Base-by-base conservation (phyloP, 30 jellyfish, hydroid and myxozoan genomes). In the Aurelia aurita complex sp. Pacific region DNA sequence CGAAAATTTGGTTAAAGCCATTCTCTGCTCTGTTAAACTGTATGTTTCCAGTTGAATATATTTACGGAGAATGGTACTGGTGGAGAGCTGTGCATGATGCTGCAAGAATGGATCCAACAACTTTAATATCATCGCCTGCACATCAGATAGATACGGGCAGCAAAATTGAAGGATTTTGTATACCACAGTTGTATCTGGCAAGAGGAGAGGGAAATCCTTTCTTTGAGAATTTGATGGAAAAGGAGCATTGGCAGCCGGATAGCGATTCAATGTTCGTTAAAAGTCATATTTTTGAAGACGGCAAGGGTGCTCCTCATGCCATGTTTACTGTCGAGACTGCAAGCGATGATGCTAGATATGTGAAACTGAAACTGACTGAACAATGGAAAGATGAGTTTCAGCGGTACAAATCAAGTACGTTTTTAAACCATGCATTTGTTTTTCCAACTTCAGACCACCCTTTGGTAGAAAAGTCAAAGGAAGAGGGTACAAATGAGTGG, bases 81-180 rank as follows among this genome's bases (percentile, higher is more conserved):
- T 79, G 80, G 80, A 64, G 50, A 10, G 70, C 80, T 18, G 61
- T 57, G 50, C 61, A 46, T 9, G 72, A 64, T 33, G 59, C 68
- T 3, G 33, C 19, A 23, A 69, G 62, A 29, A 79, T 23, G 35
- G 43, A 60, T 2, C 50, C 50, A 23, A 67, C 33, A 2, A 42
- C 38, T 36, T 34, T 61, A 42, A 10, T 33, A 16, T 57, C 71
- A 53, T 14, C 43, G 81, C 40, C 53, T 59, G 89, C 65, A 57
- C 54, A 50, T 34, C 4, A 46, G 15, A 10, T 61, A 34, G 69
- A 5, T 42, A 34, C 89, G 18, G 89, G 89, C 5, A 79, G 89
- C 81, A 36, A 68, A 67, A 23, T 42, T 61, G 89, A 79, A 79
- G 89, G 89, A 23, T 60, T 79, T 64, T 79, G 89, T 23, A 79